These are phyloP conservation scores for Elgaria multicarinata DNA, from an alignment of 2,113 vertebrate genomes.

Conservation along the genomic window DNA sequence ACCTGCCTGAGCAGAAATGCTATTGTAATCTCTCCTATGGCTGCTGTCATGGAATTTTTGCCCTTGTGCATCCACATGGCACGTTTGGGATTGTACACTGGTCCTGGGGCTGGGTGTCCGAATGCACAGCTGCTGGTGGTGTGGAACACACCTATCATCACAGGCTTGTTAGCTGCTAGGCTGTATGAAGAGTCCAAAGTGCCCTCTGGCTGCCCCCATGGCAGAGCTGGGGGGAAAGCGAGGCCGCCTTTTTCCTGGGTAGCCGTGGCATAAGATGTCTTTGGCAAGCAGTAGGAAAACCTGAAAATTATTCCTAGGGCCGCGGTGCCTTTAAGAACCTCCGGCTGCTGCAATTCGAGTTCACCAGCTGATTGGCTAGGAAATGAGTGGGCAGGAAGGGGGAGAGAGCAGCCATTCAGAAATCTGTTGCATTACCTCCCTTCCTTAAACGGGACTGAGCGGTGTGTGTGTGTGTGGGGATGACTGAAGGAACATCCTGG, in stretches of 20 bases:
- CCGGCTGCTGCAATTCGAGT: slow-evolving; percentile 10
- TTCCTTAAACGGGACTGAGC: slow-evolving; percentile 15
- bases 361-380: slow-evolving; percentile 9
- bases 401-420: slow-evolving; percentile 39
- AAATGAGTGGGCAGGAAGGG: slow-evolving; percentile 12
- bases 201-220: neutral
- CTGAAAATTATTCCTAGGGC: neutral
- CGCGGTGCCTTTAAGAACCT: slow-evolving; percentile 14
- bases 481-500: neutral
- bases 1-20: neutral
- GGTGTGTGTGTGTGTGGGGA: too few relatives aligned
- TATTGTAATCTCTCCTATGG: too few relatives aligned
- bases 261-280: neutral
- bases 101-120: too few relatives aligned
- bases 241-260: neutral
- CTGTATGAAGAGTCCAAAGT: neutral
- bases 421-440: slow-evolving; percentile 11
- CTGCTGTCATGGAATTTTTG: neutral
- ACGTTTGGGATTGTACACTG: neutral
- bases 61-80: neutral
- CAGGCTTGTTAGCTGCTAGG: neutral
- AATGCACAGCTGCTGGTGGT: neutral
- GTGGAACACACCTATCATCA: too few relatives aligned
- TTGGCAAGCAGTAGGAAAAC: neutral
- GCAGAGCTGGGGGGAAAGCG: neutral